phyloP scores from a whole-genome alignment of 2,113 vertebrate species.

The Pedionomus torquatus region DNA sequence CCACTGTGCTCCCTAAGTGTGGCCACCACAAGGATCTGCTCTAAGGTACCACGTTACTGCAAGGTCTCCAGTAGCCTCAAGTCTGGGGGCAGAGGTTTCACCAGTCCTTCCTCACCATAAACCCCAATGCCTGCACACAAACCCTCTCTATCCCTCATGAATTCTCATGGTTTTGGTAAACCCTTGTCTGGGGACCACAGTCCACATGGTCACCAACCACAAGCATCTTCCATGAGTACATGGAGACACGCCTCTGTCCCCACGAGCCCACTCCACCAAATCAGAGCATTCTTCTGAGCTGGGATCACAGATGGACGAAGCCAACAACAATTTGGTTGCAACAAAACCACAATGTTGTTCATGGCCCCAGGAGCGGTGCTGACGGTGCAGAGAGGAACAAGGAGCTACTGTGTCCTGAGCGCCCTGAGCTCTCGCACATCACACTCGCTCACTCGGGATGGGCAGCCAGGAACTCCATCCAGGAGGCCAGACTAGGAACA shows the following conservation, averaged over 20 bases:
- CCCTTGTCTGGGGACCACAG: not conserved
- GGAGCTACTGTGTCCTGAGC: not conserved
- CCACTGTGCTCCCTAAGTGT: accelerated
- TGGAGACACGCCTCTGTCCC: not conserved
- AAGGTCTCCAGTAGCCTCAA: not conserved
- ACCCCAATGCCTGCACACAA: not conserved
- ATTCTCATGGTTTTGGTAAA: not conserved
- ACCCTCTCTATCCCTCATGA: not conserved
- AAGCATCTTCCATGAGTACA: not conserved
- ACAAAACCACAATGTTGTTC: conserved; percentile 29
- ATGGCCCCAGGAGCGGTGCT: not conserved
- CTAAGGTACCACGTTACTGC: not conserved
- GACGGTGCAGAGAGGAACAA: conserved; percentile 30
- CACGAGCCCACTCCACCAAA: not conserved
- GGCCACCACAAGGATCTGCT: not conserved
- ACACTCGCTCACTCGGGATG: not conserved
- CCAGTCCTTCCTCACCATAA: not conserved
- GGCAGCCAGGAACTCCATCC: not conserved
- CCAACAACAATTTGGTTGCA: not conserved
- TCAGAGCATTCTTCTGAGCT: conserved; percentile 11
- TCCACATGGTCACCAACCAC: conserved; percentile 23
- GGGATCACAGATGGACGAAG: conserved; percentile 18
- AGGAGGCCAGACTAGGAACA: not conserved
- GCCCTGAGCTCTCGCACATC: not conserved
- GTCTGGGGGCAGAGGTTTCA: not conserved